phyloP scores from a whole-genome alignment of 2,797 vertebrate genomes.

The Gallinago stenura region DNA sequence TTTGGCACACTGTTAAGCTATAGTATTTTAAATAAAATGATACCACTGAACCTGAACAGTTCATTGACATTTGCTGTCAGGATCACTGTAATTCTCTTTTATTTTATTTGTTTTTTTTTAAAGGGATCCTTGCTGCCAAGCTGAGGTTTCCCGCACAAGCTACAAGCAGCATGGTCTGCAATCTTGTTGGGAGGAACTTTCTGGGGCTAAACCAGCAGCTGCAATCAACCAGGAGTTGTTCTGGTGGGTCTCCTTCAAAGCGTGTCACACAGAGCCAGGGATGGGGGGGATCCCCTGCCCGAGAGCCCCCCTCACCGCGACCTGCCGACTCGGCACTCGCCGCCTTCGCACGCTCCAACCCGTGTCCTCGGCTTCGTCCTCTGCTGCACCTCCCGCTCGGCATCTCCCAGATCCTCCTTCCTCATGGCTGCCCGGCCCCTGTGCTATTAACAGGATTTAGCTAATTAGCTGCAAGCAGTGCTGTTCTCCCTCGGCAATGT shows the following conservation, averaged over 20 bases:
- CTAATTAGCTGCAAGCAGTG: conserved; percentile 36
- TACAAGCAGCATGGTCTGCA: background rate
- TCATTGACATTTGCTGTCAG: background rate
- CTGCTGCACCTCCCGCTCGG: background rate
- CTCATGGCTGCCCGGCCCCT: background rate
- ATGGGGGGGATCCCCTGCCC: fast-evolving
- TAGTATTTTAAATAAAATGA: background rate
- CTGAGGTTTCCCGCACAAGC: background rate
- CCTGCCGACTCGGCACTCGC: fast-evolving
- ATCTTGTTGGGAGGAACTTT: background rate
- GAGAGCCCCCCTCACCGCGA: fast-evolving
- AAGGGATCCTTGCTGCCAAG: background rate
- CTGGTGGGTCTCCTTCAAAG: background rate
- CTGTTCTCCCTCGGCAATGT: conserved; percentile 47
- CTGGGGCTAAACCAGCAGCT: background rate
- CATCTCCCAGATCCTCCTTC: background rate
- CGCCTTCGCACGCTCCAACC: fast-evolving
- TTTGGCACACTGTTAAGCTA: background rate
- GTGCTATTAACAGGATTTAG: conserved; percentile 14
- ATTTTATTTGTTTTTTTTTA: background rate
- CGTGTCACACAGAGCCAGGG: fast-evolving
- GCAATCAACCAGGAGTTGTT: fast-evolving
- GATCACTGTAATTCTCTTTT: background rate
- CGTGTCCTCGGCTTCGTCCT: background rate
- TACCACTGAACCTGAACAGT: background rate